Percentiles rank a stretch among this genome's conserved stretches.
Conservation (phyloP, 2,113 vertebrate genomes). For the Stigmatopora nigra region DNA sequence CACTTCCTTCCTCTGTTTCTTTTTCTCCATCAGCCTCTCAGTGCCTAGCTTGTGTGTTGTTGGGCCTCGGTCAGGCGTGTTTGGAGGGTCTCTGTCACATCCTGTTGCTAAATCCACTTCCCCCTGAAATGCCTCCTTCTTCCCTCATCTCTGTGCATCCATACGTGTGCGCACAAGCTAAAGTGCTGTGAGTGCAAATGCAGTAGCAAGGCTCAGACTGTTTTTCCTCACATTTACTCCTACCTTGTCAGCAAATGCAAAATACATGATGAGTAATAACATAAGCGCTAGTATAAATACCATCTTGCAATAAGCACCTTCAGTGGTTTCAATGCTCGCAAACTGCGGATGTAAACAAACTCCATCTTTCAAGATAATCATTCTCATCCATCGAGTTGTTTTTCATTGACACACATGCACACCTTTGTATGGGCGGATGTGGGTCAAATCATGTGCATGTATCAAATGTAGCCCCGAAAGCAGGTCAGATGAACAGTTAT, state of each 20-base stretch:
- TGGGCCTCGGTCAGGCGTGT: conserved; percentile 34
- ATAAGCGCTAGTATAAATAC: conserved; percentile 13
- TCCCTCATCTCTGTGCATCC: conserved; percentile 27
- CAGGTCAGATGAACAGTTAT: conserved; percentile 51
- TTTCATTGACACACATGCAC: conserved; percentile 25
- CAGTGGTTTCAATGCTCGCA: conserved; percentile 28
- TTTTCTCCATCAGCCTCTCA: conserved; percentile 13
- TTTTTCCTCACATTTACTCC: conserved; percentile 7
- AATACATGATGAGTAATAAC: conserved; percentile 29
- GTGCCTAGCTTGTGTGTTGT: conserved; percentile 33
- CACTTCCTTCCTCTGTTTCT: conserved; percentile 13
- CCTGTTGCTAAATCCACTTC: conserved; percentile 62
- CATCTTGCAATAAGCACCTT: conserved; percentile 32
- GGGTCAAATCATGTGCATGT: conserved; percentile 39
- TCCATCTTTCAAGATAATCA: background rate
- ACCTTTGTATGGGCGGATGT: conserved; percentile 30
- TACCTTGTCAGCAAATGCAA: conserved; percentile 10
- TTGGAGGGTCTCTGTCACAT: conserved; percentile 50
- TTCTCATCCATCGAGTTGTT: conserved; percentile 8
- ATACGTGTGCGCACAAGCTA: conserved; percentile 4
- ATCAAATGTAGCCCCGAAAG: conserved; percentile 31
- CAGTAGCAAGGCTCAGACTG: background rate
- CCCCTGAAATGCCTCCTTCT: conserved; percentile 49
- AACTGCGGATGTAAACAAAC: conserved; percentile 26
- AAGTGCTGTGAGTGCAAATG: background rate